Evolutionary conservation across 2,113 vertebrate genomes (phyloP), one percentile per base, ranked within the genome.

Genomic region (Neoarius graeffei): DNA sequence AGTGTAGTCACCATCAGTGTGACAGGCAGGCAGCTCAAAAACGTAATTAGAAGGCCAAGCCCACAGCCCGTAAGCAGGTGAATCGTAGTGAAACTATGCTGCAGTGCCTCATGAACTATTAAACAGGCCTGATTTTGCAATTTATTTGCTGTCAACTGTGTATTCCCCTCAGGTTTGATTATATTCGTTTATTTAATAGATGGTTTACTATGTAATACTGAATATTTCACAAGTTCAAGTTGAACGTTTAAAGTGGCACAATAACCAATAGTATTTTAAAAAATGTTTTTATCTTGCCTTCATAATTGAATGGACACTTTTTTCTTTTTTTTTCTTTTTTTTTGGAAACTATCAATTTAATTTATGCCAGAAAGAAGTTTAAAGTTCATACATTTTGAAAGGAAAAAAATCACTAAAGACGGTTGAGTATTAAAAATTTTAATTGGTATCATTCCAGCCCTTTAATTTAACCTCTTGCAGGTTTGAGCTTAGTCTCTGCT

Each of bases 31-130:
- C 79, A 80, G 80, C 81, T 81, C 67, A 83, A 84, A 54, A 83
- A 74, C 48, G 2, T 85, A 88, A 88, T 88, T 89, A 89, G 89
- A 80, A 89, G 85, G 83, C 81, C 84, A 86, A 85, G 52, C 83
- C 30, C 66, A 69, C 54, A 87, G 56, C 86, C 30, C 11, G 85
- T 57, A 20, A 59, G 62, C 73, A 71, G 66, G 84, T 81, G 48
- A 73, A 25, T 87, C 50, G 81, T 42, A 48, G 42, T 59, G 48
- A 64, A 83, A 23, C 62, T 20, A 19, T 50, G 20, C 50, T 56
- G 20, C 62, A 79, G 59, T 50, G n/a, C 80, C 81, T 62, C n/a
- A 60, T 85, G 15, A 80, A 81, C n/a, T 79, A 84, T 91, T 87
- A 64, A 89, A 50, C 48, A 76, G 14, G 83, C 79, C 69, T 86